Conservation (phyloP, 2,797 vertebrate species). For the Spheniscus humboldti region DNA sequence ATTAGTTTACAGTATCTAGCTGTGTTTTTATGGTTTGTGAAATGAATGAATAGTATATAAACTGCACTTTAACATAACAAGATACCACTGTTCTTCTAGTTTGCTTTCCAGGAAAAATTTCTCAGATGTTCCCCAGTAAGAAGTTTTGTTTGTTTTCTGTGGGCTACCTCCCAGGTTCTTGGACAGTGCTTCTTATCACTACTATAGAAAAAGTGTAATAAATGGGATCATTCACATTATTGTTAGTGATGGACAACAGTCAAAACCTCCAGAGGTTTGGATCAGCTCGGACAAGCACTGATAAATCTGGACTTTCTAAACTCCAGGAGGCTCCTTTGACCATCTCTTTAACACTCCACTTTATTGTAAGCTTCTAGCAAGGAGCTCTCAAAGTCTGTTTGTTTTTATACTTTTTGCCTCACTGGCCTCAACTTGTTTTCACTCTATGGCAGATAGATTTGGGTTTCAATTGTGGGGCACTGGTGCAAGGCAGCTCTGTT, state of each 20-base stretch:
- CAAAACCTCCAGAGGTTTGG: background rate
- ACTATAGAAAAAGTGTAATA: background rate
- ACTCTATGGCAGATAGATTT: background rate
- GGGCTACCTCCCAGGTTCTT: background rate
- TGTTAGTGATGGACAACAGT: background rate
- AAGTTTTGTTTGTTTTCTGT: background rate
- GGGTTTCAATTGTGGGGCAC: background rate
- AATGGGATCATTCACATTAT: background rate
- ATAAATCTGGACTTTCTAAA: background rate
- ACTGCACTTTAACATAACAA: background rate
- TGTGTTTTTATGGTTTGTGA: background rate
- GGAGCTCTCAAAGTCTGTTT: background rate
- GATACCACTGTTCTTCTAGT: background rate
- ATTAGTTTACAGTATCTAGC: background rate
- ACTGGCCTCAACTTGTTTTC: background rate
- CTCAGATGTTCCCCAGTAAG: background rate
- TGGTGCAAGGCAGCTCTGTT: background rate
- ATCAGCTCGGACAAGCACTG: background rate
- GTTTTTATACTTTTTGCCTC: background rate
- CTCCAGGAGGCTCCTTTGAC: background rate
- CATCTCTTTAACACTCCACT: background rate
- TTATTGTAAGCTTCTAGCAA: background rate
- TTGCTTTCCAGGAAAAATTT: background rate
- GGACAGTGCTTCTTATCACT: background rate
- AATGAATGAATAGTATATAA: background rate